Percentiles rank a stretch among this genome's conserved stretches.
Conservation (phyloP, 1,140 invertebrate species). For the Caenorhabditis tropicalis region DNA sequence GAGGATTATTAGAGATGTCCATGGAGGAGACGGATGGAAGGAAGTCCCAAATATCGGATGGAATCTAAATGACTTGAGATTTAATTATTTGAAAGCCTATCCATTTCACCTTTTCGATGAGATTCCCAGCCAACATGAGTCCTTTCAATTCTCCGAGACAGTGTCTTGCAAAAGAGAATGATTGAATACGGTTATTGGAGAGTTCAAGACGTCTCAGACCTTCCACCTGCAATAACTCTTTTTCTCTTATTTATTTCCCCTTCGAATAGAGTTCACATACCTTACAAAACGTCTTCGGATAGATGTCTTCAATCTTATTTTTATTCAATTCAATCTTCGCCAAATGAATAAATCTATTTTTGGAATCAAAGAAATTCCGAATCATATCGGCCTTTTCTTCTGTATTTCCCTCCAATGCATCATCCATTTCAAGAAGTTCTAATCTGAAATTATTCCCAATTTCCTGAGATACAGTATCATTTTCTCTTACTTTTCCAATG, state of each 20-base stretch:
- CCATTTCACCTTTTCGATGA: constrained; percentile 24
- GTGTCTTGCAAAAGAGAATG: constrained; percentile 46
- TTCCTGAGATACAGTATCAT: too few relatives aligned
- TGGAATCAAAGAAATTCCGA: constrained; percentile 45
- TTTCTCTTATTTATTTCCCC: too few relatives aligned
- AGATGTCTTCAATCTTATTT: constrained; percentile 54
- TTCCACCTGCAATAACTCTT: constrained; percentile 28
- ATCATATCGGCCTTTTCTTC: constrained; percentile 51
- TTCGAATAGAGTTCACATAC: not conserved
- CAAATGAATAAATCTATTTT: constrained; percentile 50
- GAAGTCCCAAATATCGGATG: constrained; percentile 50
- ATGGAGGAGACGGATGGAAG: constrained; percentile 46
- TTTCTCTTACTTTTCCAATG: constrained; percentile 43
- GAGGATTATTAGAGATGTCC: constrained; percentile 60
- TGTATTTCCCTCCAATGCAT: constrained; percentile 26
- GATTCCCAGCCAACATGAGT: constrained; percentile 48
- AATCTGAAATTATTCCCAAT: constrained; percentile 22
- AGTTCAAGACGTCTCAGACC: constrained; percentile 47
- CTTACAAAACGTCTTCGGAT: constrained; percentile 59
- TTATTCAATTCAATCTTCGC: constrained; percentile 47
- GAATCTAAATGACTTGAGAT: constrained; percentile 29
- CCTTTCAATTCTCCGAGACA: constrained; percentile 46
- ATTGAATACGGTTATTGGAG: constrained; percentile 51
- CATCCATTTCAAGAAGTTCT: constrained; percentile 44
- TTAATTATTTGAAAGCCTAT: too few relatives aligned